phyloP scores from a whole-genome alignment of 2,797 vertebrate species.

The Gorsachius magnificus region DNA sequence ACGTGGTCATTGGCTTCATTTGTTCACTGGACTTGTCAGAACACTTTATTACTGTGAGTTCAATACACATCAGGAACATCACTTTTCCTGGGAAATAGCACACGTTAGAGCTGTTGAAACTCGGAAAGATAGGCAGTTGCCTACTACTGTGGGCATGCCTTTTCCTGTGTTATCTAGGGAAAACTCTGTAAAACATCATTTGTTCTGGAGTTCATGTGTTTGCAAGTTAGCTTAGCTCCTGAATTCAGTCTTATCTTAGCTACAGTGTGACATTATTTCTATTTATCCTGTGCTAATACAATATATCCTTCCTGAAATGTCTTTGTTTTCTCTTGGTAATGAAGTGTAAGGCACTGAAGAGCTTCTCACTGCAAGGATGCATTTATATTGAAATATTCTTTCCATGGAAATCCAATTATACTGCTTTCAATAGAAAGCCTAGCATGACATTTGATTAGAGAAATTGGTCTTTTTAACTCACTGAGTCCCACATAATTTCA shows the following conservation, averaged over 20 bases:
- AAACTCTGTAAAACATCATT: background rate
- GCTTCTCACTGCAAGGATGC: background rate
- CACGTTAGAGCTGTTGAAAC: background rate
- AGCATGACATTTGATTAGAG: background rate
- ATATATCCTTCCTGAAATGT: background rate
- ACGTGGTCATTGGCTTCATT: background rate
- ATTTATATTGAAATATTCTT: background rate
- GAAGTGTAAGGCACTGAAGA: background rate
- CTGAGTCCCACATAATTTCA: background rate
- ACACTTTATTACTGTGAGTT: background rate
- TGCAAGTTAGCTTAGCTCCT: background rate
- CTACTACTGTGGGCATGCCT: background rate
- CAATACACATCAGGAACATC: background rate
- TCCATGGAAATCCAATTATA: constrained; percentile 4
- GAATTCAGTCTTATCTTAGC: background rate
- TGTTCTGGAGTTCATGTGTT: background rate
- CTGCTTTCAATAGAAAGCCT: background rate
- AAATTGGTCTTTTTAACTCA: background rate
- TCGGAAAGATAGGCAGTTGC: background rate
- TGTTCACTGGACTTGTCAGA: background rate
- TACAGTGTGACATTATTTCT: background rate
- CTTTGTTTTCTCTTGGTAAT: background rate
- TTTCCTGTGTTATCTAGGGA: background rate
- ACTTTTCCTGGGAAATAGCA: background rate
- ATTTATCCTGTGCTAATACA: background rate